A percentile compares a stretch with the other conserved stretches of the same genome.
Conservation (phyloP, 2,113 vertebrate genomes). For the Amphiprion percula region DNA sequence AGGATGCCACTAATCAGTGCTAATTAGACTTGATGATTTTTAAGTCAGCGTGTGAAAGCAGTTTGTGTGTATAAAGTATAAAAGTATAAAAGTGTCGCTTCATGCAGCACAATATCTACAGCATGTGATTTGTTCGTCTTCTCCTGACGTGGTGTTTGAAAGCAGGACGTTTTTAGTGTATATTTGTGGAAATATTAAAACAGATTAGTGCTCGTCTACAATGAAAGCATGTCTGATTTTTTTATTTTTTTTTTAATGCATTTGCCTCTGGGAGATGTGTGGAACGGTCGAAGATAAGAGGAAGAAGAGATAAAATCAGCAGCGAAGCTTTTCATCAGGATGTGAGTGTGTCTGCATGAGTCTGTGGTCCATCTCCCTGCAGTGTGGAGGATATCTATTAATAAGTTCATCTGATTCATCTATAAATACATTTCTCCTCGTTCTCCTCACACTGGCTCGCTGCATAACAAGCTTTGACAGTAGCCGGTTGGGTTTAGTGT, state of each 20-base stretch:
- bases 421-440: constrained; percentile 77
- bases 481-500: constrained; percentile 42
- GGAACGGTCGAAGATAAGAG: constrained; percentile 50
- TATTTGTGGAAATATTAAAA: constrained; percentile 36
- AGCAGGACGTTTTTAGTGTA: constrained; percentile 1
- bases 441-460: constrained; percentile 50
- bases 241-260: neutral
- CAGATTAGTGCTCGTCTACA: constrained; percentile 17
- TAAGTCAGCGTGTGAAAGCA: too few relatives aligned
- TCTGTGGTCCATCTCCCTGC: constrained; percentile 64
- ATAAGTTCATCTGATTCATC: constrained; percentile 76
- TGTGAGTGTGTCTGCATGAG: constrained; percentile 23
- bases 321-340: constrained; percentile 62
- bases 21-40: too few relatives aligned
- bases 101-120: too few relatives aligned
- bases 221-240: constrained; percentile 16
- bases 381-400: constrained; percentile 75
- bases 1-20: too few relatives aligned
- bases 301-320: constrained; percentile 62
- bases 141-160: too few relatives aligned
- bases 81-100: too few relatives aligned
- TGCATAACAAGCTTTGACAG: constrained; percentile 67
- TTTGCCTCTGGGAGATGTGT: constrained; percentile 46
- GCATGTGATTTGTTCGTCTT: too few relatives aligned
- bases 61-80: too few relatives aligned